Conservation (phyloP, 2,888 invertebrate genomes). For the Amphimallon solstitiale region DNA sequence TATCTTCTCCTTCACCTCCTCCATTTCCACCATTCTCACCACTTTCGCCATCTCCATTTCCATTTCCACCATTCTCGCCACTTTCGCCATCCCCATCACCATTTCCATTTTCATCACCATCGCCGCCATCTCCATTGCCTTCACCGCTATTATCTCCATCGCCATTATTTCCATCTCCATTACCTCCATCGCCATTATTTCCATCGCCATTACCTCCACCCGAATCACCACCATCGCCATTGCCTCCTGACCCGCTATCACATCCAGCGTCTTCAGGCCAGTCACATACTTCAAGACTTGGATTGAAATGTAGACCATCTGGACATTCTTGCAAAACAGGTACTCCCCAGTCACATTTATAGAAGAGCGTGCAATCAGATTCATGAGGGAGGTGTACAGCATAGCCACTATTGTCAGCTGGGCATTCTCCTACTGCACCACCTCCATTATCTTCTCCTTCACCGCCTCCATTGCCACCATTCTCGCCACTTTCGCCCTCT, state of each 20-base stretch:
- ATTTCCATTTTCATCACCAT: conserved; percentile 20
- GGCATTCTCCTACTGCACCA: conserved; percentile 25
- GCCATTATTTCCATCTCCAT: neutral
- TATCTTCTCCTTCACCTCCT: neutral
- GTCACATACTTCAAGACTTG: conserved; percentile 43
- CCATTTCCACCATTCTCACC: neutral
- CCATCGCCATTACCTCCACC: conserved; percentile 12
- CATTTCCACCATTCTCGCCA: neutral
- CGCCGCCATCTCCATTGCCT: conserved; percentile 16
- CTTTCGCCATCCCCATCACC: neutral
- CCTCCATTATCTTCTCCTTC: too few relatives aligned
- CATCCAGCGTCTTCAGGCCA: conserved; percentile 44
- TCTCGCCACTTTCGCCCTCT: conserved; percentile 22
- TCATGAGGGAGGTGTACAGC: conserved; percentile 37
- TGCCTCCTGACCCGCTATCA: neutral
- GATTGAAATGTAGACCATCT: conserved; percentile 44
- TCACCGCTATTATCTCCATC: neutral
- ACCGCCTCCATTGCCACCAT: neutral
- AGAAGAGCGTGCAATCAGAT: conserved; percentile 42
- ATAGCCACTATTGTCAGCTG: conserved; percentile 22
- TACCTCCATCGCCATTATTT: neutral
- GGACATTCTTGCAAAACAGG: conserved; percentile 42
- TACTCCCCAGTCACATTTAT: conserved; percentile 41
- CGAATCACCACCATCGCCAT: neutral
- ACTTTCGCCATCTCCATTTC: conserved; percentile 11